Conservation (phyloP, 1,140 invertebrate species). For the Mycetomoellerius zeteki region DNA sequence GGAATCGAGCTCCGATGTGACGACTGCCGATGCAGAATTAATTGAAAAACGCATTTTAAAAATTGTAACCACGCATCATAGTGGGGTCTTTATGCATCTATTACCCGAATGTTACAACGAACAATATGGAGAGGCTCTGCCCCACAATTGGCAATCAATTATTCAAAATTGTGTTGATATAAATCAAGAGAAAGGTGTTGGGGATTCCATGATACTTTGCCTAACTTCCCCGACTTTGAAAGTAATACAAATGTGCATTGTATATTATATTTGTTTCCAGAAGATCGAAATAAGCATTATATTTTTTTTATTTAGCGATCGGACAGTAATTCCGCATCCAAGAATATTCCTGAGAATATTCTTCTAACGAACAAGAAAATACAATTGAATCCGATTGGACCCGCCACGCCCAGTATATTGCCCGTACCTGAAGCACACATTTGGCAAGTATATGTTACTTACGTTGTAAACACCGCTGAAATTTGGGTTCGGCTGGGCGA, state of each 20-base stretch:
- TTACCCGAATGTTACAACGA: constrained; percentile 84
- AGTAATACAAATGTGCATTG: constrained; percentile 12
- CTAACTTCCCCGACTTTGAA: constrained; percentile 32
- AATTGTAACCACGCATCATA: constrained; percentile 86
- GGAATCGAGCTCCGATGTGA: constrained; percentile 76
- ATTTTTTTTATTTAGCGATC: constrained; percentile 4
- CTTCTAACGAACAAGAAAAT: constrained; percentile 55
- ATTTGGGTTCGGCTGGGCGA: constrained; percentile 88
- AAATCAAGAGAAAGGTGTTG: constrained; percentile 85
- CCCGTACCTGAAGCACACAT: constrained; percentile 86
- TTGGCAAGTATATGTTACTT: constrained; percentile 88
- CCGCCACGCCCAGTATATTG: constrained; percentile 80
- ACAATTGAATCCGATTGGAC: constrained; percentile 65
- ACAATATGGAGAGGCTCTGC: constrained; percentile 87
- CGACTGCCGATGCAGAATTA: constrained; percentile 75
- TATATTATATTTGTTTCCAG: not conserved
- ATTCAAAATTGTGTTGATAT: constrained; percentile 85
- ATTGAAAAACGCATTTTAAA: constrained; percentile 84
- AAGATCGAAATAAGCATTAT: constrained; percentile 7
- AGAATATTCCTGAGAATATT: not conserved
- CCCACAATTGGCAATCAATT: constrained; percentile 87
- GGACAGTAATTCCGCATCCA: not conserved
- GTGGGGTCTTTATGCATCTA: constrained; percentile 84
- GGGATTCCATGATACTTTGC: constrained; percentile 86
- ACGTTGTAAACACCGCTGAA: constrained; percentile 86